Evolutionary conservation across 2,888 invertebrate genomes (phyloP), one percentile per base, ranked within the genome.

Genomic region (Thelaira solivaga): DNA sequence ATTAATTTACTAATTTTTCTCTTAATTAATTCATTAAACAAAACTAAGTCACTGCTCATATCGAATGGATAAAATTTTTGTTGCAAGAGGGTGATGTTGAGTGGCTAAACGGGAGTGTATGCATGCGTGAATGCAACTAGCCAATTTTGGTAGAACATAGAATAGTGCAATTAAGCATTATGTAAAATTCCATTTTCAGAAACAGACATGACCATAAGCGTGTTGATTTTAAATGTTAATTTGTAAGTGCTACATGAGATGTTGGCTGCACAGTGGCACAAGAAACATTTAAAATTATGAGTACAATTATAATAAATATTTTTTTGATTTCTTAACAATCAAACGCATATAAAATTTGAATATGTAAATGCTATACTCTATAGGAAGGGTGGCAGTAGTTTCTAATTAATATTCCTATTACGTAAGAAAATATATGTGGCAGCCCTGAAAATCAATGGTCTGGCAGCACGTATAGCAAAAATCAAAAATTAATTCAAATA

Each of bases 191-290:
- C 72, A 77, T 72, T 72, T 61, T 49, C 18, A 59, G 62, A 41
- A 55, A 71, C 65, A 68, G 24, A 62, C 72, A 72, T 72, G 57
- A 68, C 72, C 77, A 77, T 77, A 77, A 73, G 64, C 49, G 77
- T 73, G 57, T 68, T 68, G 59, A 29, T 36, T 45, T 22, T 45
- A 41, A 57, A 53, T 39, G 43, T 24, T 36, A 55, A 68, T 68
- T 45, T 45, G 55, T 45, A 39, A 61, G 51, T 51, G 51, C 51
- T 43, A 53, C 61, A 51, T n/a, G 41, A 61, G 26, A 72, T 62
- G 49, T 31, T 47, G n/a, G n/a, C n/a, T n/a, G n/a, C n/a, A n/a
- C n/a, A n/a, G n/a, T n/a, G n/a, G n/a, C n/a, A n/a, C n/a, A n/a
- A n/a, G n/a, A n/a, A n/a, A n/a, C n/a, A n/a, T n/a, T n/a, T n/a